A percentile compares a stretch with the other conserved stretches of the same genome.
These are phyloP conservation scores for Mechanitis mazaeus DNA, from an alignment of 2,888 invertebrate genomes.

Conservation along the genomic window DNA sequence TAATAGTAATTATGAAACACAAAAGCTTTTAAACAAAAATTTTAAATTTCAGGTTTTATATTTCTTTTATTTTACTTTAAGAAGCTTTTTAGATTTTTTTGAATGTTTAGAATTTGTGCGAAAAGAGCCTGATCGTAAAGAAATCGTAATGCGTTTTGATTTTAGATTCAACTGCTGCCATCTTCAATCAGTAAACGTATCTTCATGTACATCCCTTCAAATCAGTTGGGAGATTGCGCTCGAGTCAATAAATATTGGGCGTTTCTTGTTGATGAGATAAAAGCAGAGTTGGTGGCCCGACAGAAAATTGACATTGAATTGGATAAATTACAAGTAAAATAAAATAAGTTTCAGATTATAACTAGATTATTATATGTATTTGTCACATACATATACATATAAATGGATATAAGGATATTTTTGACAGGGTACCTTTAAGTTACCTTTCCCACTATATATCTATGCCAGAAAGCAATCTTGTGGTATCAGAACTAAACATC, in stretches of 20 bases:
- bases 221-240: slow-evolving; percentile 46
- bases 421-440: no score
- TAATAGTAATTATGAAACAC: no score
- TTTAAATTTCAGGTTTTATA: no score
- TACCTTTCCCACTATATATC: no score
- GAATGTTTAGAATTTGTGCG: not conserved
- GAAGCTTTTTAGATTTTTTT: no score
- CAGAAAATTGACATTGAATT: slow-evolving; percentile 49
- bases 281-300: slow-evolving; percentile 44
- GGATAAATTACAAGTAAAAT: slow-evolving; percentile 43
- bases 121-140: not conserved
- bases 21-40: no score
- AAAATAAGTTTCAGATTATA: not conserved
- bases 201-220: slow-evolving; percentile 46
- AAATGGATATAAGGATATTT: no score
- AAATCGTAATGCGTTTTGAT: not conserved
- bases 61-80: no score
- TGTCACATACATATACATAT: not conserved
- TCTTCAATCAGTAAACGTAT: slow-evolving; percentile 52
- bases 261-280: slow-evolving; percentile 54
- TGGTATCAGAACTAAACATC: no score
- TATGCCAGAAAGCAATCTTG: no score
- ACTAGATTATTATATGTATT: not conserved
- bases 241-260: slow-evolving; percentile 65
- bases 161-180: slow-evolving; percentile 58